Percentiles rank a stretch among this genome's conserved stretches.
Conservation (phyloP, 23 tunicate genomes). For the Botrylloides violaceus region DNA sequence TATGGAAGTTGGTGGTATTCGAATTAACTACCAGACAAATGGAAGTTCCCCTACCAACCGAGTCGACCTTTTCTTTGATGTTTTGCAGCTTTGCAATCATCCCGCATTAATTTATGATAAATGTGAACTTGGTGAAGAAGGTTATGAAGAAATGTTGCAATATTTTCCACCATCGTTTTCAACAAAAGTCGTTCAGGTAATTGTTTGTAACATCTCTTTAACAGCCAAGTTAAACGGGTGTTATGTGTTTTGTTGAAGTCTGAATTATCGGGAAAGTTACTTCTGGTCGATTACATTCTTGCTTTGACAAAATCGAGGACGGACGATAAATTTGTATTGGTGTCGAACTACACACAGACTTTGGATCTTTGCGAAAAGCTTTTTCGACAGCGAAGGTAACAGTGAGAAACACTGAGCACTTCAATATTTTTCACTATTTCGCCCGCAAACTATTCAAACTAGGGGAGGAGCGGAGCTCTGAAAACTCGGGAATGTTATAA, state of each 20-base stretch:
- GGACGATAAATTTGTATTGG: constrained; percentile 85
- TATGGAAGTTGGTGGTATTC: too few species aligned
- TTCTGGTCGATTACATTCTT: constrained; percentile 69
- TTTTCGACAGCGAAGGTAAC: constrained; percentile 60
- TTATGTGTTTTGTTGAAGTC: constrained; percentile 42
- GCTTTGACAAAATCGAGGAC: constrained; percentile 67
- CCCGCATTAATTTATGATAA: constrained; percentile 85
- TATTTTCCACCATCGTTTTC: constrained; percentile 44
- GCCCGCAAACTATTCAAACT: too few species aligned
- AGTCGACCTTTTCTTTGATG: background rate
- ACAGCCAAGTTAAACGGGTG: background rate
- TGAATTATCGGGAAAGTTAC: constrained; percentile 79
- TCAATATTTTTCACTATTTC: background rate
- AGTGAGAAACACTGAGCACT: background rate
- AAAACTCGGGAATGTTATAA: too few species aligned
- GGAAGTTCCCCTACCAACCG: too few species aligned
- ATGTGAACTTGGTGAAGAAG: constrained; percentile 53
- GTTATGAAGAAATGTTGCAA: constrained; percentile 54
- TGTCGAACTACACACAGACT: constrained; percentile 95
- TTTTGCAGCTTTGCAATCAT: constrained; percentile 82
- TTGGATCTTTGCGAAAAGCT: constrained; percentile 88
- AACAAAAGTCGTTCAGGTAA: constrained; percentile 53
- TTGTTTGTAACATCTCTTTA: background rate
- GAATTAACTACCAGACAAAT: too few species aligned
- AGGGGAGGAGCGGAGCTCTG: too few species aligned